phyloP scores from a whole-genome alignment of 2,888 invertebrate species.

The Ctenicera cuprea region DNA sequence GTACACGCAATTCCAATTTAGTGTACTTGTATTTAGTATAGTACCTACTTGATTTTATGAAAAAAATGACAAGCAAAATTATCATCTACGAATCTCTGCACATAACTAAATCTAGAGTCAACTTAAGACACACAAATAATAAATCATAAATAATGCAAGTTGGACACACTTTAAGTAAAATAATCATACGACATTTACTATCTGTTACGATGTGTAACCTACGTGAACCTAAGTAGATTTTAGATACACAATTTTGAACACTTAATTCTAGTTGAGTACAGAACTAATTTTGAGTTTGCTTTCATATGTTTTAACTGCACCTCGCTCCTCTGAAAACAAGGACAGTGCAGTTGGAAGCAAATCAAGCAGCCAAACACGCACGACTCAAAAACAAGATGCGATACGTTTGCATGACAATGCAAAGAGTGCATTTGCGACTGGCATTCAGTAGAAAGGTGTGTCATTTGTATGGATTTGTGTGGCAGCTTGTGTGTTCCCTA shows the following conservation, averaged over 20 bases:
- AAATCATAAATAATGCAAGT: slow-evolving; percentile 34
- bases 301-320: slow-evolving; percentile 41
- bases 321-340: slow-evolving; percentile 33
- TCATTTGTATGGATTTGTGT: slow-evolving; percentile 52
- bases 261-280: slow-evolving; percentile 9
- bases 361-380: slow-evolving; percentile 53
- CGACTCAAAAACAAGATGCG: slow-evolving; percentile 50
- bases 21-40: not conserved
- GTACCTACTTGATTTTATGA: slow-evolving; percentile 2
- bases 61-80: slow-evolving; percentile 32
- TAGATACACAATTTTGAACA: not conserved
- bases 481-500: slow-evolving; percentile 46
- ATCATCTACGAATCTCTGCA: slow-evolving; percentile 31
- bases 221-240: slow-evolving; percentile 12
- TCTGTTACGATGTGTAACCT: slow-evolving; percentile 21
- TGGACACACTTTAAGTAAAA: slow-evolving; percentile 28
- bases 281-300: not conserved
- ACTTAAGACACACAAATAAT: slow-evolving; percentile 26
- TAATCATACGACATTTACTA: slow-evolving; percentile 42
- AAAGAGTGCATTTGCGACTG: slow-evolving; percentile 53
- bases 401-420: slow-evolving; percentile 49
- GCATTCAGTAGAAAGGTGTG: slow-evolving; percentile 48
- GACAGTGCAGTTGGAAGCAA: slow-evolving; percentile 49
- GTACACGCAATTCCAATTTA: slow-evolving; percentile 21
- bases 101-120: slow-evolving; percentile 39